Evolutionary conservation across 2,113 vertebrate species (phyloP).

Genomic region (Psephotus haematonotus): DNA sequence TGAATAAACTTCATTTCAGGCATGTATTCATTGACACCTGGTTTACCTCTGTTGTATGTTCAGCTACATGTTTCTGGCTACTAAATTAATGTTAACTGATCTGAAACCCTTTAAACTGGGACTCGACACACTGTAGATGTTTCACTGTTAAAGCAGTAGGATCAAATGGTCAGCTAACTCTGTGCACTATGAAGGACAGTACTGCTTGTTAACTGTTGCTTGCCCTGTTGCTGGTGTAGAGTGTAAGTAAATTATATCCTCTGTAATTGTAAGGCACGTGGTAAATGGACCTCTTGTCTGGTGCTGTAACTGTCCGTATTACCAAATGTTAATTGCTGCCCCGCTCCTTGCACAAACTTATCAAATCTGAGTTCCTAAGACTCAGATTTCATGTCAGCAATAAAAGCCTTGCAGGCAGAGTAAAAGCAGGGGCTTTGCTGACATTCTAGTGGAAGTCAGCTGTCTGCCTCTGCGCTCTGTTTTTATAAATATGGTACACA

Average conservation of each 20-base stretch:
- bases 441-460: not conserved
- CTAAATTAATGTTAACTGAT: not conserved
- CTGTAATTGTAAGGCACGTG: not conserved
- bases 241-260: not conserved
- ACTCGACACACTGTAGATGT: not conserved
- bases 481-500: not conserved
- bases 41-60: not conserved
- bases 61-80: not conserved
- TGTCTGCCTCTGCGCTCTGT: not conserved
- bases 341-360: not conserved
- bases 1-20: not conserved
- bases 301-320: not conserved
- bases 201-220: not conserved
- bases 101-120: not conserved
- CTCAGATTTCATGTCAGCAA: not conserved
- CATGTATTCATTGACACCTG: not conserved
- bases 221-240: not conserved
- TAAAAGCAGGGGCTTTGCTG: not conserved
- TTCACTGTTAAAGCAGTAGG: not conserved
- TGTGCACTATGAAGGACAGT: not conserved
- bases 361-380: not conserved
- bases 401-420: not conserved
- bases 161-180: not conserved
- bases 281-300: not conserved
- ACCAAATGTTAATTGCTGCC: not conserved